phyloP scores from a whole-genome alignment of 2,113 vertebrate species.

The Xyliphius kryptos region DNA sequence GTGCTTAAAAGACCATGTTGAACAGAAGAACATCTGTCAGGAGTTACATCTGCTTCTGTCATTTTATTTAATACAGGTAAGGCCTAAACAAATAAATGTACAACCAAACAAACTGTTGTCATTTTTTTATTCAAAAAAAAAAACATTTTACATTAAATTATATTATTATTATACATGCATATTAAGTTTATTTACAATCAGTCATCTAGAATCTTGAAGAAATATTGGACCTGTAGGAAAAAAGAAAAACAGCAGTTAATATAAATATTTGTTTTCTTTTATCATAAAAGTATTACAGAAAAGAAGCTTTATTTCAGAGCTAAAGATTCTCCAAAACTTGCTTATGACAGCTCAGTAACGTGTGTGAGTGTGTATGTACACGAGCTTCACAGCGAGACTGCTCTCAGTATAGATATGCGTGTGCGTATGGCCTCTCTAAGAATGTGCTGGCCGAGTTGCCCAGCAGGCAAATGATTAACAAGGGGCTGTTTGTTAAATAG shows the following conservation, averaged over 20 bases:
- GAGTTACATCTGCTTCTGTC: slow-evolving; percentile 81
- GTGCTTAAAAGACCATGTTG: slow-evolving; percentile 83
- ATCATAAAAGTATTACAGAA: too few relatives aligned
- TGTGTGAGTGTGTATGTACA: background rate
- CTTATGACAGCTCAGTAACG: background rate
- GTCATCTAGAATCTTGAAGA: slow-evolving; percentile 88
- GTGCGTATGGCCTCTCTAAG: slow-evolving; percentile 32
- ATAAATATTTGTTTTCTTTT: too few relatives aligned
- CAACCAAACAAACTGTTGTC: slow-evolving; percentile 51
- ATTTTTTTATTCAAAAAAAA: slow-evolving; percentile 38
- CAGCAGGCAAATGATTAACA: slow-evolving; percentile 70
- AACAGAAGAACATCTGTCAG: slow-evolving; percentile 83
- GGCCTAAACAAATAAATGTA: slow-evolving; percentile 81
- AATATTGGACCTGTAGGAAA: slow-evolving; percentile 82
- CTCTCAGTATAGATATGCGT: too few relatives aligned
- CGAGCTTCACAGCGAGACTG: too few relatives aligned
- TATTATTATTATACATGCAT: too few relatives aligned
- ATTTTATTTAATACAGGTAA: slow-evolving; percentile 92
- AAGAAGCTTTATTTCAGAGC: too few relatives aligned
- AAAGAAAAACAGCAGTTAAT: slow-evolving; percentile 4
- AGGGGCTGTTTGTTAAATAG: slow-evolving; percentile 55
- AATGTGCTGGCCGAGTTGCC: slow-evolving; percentile 55
- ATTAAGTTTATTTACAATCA: too few relatives aligned
- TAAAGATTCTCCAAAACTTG: too few relatives aligned
- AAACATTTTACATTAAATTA: too few relatives aligned